Evolutionary conservation across 2,113 vertebrate species (phyloP).

Genomic region (Menura novaehollandiae): DNA sequence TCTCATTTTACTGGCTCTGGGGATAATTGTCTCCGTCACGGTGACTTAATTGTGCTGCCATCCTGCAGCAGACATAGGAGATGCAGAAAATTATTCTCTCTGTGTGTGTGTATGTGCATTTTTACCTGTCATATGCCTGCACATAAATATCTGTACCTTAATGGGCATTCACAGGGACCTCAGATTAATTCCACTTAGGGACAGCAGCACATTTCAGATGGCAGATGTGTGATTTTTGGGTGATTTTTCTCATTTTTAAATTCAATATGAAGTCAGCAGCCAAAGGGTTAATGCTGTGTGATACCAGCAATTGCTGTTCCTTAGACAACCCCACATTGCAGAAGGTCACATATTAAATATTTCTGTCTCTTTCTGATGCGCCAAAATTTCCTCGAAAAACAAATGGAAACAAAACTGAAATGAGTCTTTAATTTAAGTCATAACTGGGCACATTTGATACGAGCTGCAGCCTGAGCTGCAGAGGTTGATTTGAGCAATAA

Average conservation of each 20-base stretch:
- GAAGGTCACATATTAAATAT: not conserved
- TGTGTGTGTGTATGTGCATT: not conserved
- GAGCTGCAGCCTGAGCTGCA: not conserved
- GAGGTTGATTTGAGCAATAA: not conserved
- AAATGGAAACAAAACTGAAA: not conserved
- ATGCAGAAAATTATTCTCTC: not conserved
- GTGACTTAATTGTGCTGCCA: conserved; percentile 8
- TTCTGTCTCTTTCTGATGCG: not conserved
- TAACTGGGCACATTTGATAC: not conserved
- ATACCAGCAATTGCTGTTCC: not conserved
- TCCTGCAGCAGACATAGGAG: conserved; percentile 25
- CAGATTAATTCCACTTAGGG: not conserved
- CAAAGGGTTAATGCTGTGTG: not conserved
- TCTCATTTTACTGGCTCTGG: conserved; percentile 50
- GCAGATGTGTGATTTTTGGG: not conserved
- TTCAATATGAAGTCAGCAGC: not conserved
- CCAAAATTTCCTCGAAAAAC: not conserved
- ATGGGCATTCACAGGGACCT: not conserved
- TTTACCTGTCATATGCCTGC: not conserved
- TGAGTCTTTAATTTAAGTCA: not conserved
- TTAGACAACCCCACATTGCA: not conserved
- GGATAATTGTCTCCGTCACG: conserved; percentile 30
- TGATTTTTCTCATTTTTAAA: not conserved
- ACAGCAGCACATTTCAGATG: not conserved
- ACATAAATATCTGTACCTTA: not conserved